Conservation (phyloP, 2,888 invertebrate genomes). For the Cantharis flavilabris region DNA sequence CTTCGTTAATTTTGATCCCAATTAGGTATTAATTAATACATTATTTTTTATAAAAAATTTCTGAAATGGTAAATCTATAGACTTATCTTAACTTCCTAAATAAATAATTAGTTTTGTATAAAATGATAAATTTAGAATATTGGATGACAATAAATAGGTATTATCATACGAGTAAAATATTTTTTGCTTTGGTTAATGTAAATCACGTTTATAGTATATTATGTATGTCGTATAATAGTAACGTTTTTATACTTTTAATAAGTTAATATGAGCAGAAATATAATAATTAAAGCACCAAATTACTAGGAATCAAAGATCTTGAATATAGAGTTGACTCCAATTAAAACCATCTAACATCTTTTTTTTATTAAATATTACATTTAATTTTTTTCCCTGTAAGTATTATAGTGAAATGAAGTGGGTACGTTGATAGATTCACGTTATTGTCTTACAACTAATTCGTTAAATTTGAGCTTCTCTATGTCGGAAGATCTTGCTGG, state of each 20-base stretch:
- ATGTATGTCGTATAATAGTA: not conserved
- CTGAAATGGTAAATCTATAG: not conserved
- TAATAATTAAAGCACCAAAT: slow-evolving; percentile 13
- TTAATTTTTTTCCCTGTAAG: not conserved
- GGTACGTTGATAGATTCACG: slow-evolving; percentile 23
- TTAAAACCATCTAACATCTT: not conserved
- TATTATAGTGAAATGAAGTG: slow-evolving; percentile 7
- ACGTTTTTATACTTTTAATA: not conserved
- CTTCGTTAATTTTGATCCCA: not conserved
- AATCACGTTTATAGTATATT: slow-evolving; percentile 34
- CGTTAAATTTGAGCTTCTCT: slow-evolving; percentile 10
- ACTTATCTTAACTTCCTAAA: not conserved
- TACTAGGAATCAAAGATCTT: slow-evolving; percentile 6
- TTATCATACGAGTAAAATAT: slow-evolving; percentile 15
- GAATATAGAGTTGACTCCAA: not conserved
- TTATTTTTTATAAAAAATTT: not conserved
- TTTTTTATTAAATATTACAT: not conserved
- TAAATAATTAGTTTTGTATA: slow-evolving; percentile 7
- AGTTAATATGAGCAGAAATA: slow-evolving; percentile 5
- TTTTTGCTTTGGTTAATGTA: slow-evolving; percentile 37
- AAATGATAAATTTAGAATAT: slow-evolving; percentile 20
- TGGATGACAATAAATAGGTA: slow-evolving; percentile 12
- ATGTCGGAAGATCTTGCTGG: slow-evolving; percentile 29
- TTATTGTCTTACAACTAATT: slow-evolving; percentile 36
- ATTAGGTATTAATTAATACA: not conserved